Percentiles rank a stretch among this genome's conserved stretches.
phyloP scores from a whole-genome alignment of 2,797 vertebrate species.

The Carcharodon carcharias region DNA sequence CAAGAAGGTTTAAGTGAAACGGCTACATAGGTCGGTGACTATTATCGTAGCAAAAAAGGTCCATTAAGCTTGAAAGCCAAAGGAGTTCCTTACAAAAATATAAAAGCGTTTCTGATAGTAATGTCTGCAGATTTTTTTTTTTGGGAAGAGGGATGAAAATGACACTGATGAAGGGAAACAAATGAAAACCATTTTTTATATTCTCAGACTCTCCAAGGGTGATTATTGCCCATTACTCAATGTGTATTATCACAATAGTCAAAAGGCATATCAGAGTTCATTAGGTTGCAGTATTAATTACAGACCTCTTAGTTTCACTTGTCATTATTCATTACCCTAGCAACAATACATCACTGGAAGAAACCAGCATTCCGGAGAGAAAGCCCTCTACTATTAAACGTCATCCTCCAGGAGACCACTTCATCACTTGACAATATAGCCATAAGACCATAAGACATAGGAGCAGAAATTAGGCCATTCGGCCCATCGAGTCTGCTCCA shows the following conservation, averaged over 20 bases:
- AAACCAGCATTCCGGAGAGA: neutral
- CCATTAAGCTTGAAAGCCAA: neutral
- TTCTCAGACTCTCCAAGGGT: neutral
- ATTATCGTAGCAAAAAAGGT: neutral
- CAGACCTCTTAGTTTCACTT: neutral
- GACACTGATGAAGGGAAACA: neutral
- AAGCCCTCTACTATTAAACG: neutral
- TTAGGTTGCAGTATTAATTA: neutral
- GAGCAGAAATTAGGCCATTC: too few species aligned
- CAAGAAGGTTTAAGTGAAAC: neutral
- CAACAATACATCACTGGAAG: neutral
- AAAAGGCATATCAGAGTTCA: neutral
- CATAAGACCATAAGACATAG: too few species aligned
- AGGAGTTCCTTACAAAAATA: neutral
- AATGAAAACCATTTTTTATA: neutral
- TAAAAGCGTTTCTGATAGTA: neutral
- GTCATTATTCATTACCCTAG: slow-evolving; percentile 13
- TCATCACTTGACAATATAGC: neutral
- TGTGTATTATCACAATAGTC: neutral
- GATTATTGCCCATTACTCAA: neutral
- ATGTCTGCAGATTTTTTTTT: neutral
- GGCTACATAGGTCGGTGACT: neutral
- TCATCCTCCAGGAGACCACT: neutral
- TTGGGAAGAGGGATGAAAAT: neutral
- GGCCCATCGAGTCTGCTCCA: too few species aligned